Base-by-base conservation (phyloP, 37 sponge, comb jelly and placozoan species). In the Ephydatia muelleri region DNA sequence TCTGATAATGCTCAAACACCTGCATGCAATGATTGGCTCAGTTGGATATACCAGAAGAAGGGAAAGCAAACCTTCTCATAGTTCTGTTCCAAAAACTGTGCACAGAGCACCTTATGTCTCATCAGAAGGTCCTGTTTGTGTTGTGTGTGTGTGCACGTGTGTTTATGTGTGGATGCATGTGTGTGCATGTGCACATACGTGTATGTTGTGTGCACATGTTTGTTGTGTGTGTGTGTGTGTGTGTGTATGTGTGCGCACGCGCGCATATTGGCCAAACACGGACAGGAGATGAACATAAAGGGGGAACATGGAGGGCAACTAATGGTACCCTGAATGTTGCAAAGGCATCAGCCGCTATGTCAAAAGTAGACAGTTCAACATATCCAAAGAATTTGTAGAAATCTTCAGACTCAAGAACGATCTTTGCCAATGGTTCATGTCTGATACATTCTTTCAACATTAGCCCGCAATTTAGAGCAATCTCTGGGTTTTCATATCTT, bases 341-440 rank as follows among this genome's bases (percentile, higher is more conserved):
- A 77, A 99, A 99, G 14, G 97, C 97, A 90, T 99, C 99, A 3
- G 97, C 93, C 0, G 99, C 96, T 43, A 99, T 92, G 80, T 99
- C 99, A 88, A 99, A 99, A 6, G 97, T 95, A 2, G 96, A 95
- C 26, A 99, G 64, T 77, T 99, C 97, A 26, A 99, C 97, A 70
- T 86, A 99, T 3, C 32, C 30, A 76, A 96, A 99, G 88, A 99
- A 97, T 8, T 67, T 81, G 79, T 80, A 97, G 80, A 99, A 94
- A 13, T 88, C 81, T 6, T 87, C 91, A 0, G 90, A 83, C 23
- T 95, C 37, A 26, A 99, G 90, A 80, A 99, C 83, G 43, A 95
- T 78, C 34, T 87, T 87, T 26, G 96, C 93, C 21, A 99, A 83
- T 30, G 86, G 75, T 71, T 99, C 99, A 83, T 99, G 96, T 32